Base-by-base conservation (phyloP, 2,888 invertebrate genomes). In the Malachius bipustulatus region DNA sequence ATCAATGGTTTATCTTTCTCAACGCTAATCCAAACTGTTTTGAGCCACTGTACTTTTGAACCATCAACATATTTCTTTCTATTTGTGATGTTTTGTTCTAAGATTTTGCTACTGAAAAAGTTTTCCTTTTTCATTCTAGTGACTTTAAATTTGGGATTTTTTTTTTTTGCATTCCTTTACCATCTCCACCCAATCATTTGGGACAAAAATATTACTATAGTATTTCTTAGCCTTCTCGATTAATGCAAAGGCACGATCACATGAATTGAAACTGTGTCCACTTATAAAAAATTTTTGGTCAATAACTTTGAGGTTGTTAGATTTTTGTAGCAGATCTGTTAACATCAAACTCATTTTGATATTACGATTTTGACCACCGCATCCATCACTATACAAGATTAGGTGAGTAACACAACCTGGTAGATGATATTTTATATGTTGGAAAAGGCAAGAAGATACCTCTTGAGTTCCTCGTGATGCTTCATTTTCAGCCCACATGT, bases 211-310 rank as follows among this genome's bases (percentile, higher is more conserved):
- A n/a, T 33, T 11, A 28, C 16, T 4, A n/a, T n/a, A n/a, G 27
- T 12, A 16, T 26, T 34, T 34, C 4, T 14, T 10, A 8, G 24
- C 4, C 37, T 30, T 47, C 46, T 14, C 42, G 70, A 69, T 41
- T 66, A 67, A 8, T 8, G 11, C 29, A 28, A 28, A 28, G 11
- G 8, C 11, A n/a, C 11, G 29, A 28, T 28, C 29, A 28, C 29
- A 28, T 11, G 6, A 28, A 28, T 8, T n/a, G 11, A 28, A 28
- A n/a, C 9, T n/a, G 29, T 28, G 29, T 8, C 29, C 29, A n/a
- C 9, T 8, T 28, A 28, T 28, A 28, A 28, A 28, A 28, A n/a
- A 28, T 11, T 28, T 28, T n/a, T n/a, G 8, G 11, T 11, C 29
- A 28, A n/a, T n/a, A 28, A 28, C 6, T 28, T 28, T 11, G 4